A percentile compares a stretch with the other conserved stretches of the same genome.
Conservation (phyloP, 2,888 invertebrate genomes). For the Thumatha senex region DNA sequence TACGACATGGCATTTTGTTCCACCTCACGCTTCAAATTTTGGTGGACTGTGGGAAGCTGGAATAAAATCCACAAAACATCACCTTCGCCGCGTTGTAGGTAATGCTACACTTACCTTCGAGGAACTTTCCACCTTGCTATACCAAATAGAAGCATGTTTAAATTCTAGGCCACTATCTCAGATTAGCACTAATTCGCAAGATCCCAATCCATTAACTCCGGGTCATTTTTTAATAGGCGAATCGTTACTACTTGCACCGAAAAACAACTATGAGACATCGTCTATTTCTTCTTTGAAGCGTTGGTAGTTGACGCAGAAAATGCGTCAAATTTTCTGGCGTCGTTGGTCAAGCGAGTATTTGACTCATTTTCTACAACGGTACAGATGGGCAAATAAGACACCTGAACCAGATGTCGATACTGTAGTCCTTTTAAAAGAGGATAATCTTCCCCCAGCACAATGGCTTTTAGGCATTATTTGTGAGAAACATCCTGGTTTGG, state of each 20-base stretch:
- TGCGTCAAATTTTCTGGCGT: slow-evolving; percentile 4
- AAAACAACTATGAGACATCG: slow-evolving; percentile 2
- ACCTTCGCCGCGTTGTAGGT: slow-evolving; percentile 6
- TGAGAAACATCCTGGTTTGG: slow-evolving; percentile 6
- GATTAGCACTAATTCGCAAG: not conserved
- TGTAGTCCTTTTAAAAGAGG: slow-evolving; percentile 9
- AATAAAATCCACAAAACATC: too few relatives aligned
- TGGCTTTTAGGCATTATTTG: slow-evolving; percentile 1
- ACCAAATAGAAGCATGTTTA: slow-evolving; percentile 10
- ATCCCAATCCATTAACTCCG: not conserved
- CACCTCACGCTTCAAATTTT: slow-evolving; percentile 13
- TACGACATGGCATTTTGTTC: slow-evolving; percentile 3
- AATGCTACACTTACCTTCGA: too few relatives aligned
- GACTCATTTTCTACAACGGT: not conserved
- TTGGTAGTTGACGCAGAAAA: slow-evolving; percentile 4
- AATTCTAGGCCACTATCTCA: slow-evolving; percentile 6
- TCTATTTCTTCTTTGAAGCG: not conserved
- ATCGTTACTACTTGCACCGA: not conserved
- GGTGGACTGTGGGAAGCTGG: too few relatives aligned
- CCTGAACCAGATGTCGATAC: slow-evolving; percentile 1
- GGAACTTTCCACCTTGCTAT: too few relatives aligned
- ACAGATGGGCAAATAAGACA: not conserved
- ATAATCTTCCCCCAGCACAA: too few relatives aligned
- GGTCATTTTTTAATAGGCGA: slow-evolving; percentile 3
- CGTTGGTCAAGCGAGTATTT: slow-evolving; percentile 7